Evolutionary conservation across 2,113 vertebrate species (phyloP), one percentile per base, ranked within the genome.

Genomic region (Guaruba guarouba): DNA sequence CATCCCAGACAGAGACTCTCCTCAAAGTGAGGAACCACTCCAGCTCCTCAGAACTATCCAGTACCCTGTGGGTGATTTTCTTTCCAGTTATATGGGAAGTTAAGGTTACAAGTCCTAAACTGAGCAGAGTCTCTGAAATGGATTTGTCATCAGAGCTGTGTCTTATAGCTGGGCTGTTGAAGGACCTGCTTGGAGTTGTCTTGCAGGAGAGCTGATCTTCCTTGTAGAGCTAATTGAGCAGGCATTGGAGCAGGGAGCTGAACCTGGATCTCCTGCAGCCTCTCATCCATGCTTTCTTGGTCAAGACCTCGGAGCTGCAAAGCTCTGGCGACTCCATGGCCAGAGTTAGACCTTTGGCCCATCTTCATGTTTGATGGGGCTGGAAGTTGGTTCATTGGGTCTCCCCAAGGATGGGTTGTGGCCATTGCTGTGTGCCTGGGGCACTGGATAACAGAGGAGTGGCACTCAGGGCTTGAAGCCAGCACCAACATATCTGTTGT

Each of bases 381-480:
- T 77, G 59, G 61, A 13, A 16, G 23, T 8, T 61, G 57, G 17
- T 49, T 86, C 44, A 12, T 29, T 22, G 54, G 37, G 54, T 78
- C 10, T 84, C n/a, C 5, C 3, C 33, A 59, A 4, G 55, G 33
- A 5, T 1, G 6, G 5, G 33, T 64, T 64, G 55, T 44, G 22
- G 33, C 20, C 41, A 2, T 44, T 1, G 1, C 44, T 61, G 24
- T 3, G 5, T 4, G 9, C 31, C 19, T 6, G 35, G 23, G 22
- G 41, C 33, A 24, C 61, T 33, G n/a, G 37, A 52, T 18, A 13
- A n/a, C 52, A 55, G 62, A 39, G 66, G 44, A 20, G 2, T 33
- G 23, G 78, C 14, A 3, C 44, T 23, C 7, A 2, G 48, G 66
- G 52, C 70, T 37, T 23, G 41, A 6, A 63, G 54, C 83, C 75